These are phyloP conservation scores for Anoncus sp. DNA, from an alignment of 2,888 invertebrate genomes.

Conservation along the genomic window DNA sequence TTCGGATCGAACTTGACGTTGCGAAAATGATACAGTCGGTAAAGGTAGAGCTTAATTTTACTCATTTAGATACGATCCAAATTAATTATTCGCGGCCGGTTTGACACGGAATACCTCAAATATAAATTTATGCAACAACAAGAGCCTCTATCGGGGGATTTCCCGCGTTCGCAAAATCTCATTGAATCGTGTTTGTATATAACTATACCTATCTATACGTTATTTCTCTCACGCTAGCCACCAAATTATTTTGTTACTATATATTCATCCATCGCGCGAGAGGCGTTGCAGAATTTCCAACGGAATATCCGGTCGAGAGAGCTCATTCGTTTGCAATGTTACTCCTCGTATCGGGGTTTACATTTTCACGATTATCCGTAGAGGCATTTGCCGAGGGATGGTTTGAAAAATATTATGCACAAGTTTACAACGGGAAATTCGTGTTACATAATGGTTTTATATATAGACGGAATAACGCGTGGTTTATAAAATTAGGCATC, in stretches of 20 bases:
- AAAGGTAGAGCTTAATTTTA: too few relatives aligned
- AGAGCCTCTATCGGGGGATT: constrained; percentile 19
- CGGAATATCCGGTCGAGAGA: constrained; percentile 10
- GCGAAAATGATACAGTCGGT: too few relatives aligned
- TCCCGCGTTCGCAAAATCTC: constrained; percentile 60
- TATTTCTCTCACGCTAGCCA: constrained; percentile 12
- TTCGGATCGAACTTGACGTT: too few relatives aligned
- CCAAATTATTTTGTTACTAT: constrained; percentile 80
- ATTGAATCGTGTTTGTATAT: neutral
- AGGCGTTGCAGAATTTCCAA: neutral
- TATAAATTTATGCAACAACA: too few relatives aligned
- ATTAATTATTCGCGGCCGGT: neutral
- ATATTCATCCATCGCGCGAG: constrained; percentile 69
- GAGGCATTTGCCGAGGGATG: neutral
- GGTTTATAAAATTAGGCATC: too few relatives aligned
- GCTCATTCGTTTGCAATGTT: constrained; percentile 68
- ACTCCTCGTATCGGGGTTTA: constrained; percentile 46
- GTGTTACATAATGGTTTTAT: too few relatives aligned
- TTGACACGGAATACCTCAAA: neutral
- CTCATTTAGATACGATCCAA: too few relatives aligned
- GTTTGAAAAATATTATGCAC: too few relatives aligned
- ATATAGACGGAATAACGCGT: too few relatives aligned
- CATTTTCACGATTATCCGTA: constrained; percentile 1
- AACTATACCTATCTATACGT: neutral
- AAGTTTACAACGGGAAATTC: too few relatives aligned